Evolutionary conservation across 2,113 vertebrate genomes (phyloP).

Genomic region (Bombycilla garrulus): DNA sequence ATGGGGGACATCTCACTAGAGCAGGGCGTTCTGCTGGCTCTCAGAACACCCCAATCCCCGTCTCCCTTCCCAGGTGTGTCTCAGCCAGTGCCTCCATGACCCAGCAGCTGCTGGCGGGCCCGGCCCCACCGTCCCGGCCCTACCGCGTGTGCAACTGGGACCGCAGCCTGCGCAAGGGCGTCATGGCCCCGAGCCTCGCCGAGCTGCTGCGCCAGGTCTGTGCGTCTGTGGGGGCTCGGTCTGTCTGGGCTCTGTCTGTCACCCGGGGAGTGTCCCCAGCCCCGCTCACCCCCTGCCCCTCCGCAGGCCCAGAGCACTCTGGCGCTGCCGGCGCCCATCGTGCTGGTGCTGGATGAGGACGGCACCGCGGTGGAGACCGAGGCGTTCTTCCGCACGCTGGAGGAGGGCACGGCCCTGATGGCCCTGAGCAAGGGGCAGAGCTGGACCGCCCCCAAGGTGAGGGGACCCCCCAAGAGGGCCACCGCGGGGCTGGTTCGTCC

Average conservation of each 20-base stretch:
- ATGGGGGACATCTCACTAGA: neutral
- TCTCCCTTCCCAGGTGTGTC: conserved; percentile 71
- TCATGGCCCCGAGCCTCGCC: conserved; percentile 73
- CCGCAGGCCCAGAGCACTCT: conserved; percentile 76
- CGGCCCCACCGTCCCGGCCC: conserved; percentile 66
- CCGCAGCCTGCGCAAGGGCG: conserved; percentile 80
- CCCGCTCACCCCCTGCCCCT: neutral
- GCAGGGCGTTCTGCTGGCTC: fast-evolving
- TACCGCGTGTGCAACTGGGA: conserved; percentile 83
- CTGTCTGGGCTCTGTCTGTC: too few relatives aligned
- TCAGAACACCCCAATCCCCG: neutral
- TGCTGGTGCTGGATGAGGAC: conserved; percentile 89
- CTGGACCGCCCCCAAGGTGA: conserved; percentile 79
- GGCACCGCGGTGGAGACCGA: conserved; percentile 89
- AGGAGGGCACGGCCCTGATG: conserved; percentile 82
- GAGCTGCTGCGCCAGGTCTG: conserved; percentile 85
- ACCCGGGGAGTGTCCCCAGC: fast-evolving
- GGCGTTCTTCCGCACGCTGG: conserved; percentile 85
- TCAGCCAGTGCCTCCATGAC: conserved; percentile 82
- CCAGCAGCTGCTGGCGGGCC: conserved; percentile 78
- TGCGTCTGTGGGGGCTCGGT: fast-evolving
- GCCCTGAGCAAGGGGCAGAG: conserved; percentile 82
- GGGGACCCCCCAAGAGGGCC: neutral
- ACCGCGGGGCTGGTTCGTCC: neutral
- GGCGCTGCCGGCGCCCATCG: conserved; percentile 42